Base-by-base conservation (phyloP, 2,113 vertebrate genomes). In the Entelurus aequoreus region DNA sequence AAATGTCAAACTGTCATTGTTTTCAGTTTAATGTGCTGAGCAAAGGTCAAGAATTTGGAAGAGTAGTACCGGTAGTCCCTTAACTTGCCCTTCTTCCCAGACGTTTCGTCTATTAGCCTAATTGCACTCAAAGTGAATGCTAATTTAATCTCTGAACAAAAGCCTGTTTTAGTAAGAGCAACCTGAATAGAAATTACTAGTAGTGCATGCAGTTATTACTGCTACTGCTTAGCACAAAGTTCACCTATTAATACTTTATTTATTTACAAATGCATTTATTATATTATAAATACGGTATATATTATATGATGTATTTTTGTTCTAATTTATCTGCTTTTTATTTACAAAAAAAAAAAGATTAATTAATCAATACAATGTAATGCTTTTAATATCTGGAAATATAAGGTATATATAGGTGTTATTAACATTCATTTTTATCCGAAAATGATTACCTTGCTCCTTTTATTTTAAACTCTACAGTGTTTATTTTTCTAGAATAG, bases 1-100 rank as follows among this genome's bases (percentile, higher is more conserved):
- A 60, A 75, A 71, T 69, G 65, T 64, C 54, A 16, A 56, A 40
- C 21, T 71, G 40, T 57, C 58, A 68, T 63, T 42, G 54, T 73
- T 68, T 57, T 57, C 55, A 21, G 11, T 53, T 57, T 53, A 71
- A 71, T 62, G 57, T 54, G 53, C 35, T 21, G 48, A 52, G 57
- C 51, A 70, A 48, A 66, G 49, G 54, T 62, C 15, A 16, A 40
- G 42, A 1, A 46, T 5, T 46, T 46, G 42, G 42, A 46, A 46
- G 42, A 46, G 2, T 40, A 12, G 42, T 9, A 11, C 5, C 28
- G 12, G 2, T 40, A 12, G 42, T 9, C 42, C 5, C 28, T 28
- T 28, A 12, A 10, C 9, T 44, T 42, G 40, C 19, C 19, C 19
- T 19, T 1, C 28, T 28, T 28, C 28, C 28, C 28, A 28, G 28